Base-by-base conservation (phyloP, 2,113 vertebrate species). In the Eclectus roratus region DNA sequence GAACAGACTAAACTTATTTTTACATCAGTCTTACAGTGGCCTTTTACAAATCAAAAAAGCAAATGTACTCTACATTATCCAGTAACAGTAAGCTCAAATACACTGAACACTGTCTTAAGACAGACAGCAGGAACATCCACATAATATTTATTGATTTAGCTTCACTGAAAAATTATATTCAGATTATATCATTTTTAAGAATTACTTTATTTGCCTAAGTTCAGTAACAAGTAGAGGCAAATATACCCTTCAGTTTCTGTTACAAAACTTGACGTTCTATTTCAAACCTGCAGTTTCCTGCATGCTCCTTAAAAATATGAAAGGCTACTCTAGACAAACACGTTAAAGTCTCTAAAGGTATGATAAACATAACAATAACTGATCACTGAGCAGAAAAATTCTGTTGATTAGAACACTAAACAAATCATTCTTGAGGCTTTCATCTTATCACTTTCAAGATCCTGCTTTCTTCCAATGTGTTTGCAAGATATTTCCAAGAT, bases 381-480 rank as follows among this genome's bases (percentile, higher is more conserved):
- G 28, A 73, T 28, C 35, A 46, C 17, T 29, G 8, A 81, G 46
- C 13, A 56, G 60, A 46, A 35, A 56, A 68, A n/a, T 73, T 78
- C 9, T 25, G 18, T 5, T 52, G 5, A 52, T 64, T 69, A 79
- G 46, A 52, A 13, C 6, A 29, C 68, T 60, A 16, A 52, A 35
- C 8, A 50, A 73, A 25, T 46, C 3, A 60, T 3, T 3, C 0
- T 31, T 39, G 20, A 66, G 5, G 24, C 28, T 37, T 53, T 47
- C 43, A 64, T 73, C 39, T 52, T 50, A 46, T 7, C 21, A 15
- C 29, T 84, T 74, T 77, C 56, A 43, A 77, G 25, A 58, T 43
- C 14, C 53, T 73, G 23, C 23, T 80, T 74, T 74, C 61, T 73
- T 53, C 56, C 70, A 56, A 31, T 12, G 15, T 10, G 78, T 17